Conservation (phyloP, 1,140 invertebrate species). For the Apis dorsata region DNA sequence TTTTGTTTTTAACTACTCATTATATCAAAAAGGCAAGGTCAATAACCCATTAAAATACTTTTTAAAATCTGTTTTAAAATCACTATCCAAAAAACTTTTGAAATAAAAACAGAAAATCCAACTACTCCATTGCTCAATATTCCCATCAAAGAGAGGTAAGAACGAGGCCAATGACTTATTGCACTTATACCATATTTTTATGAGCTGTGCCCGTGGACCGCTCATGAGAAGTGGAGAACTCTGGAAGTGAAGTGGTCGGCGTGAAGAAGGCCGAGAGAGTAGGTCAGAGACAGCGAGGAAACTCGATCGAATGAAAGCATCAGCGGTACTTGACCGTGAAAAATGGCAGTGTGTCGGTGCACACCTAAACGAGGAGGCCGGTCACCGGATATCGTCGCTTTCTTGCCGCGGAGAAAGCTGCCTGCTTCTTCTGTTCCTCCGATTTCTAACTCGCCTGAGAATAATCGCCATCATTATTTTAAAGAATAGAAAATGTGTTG, state of each 20-base stretch:
- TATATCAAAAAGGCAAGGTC: neutral
- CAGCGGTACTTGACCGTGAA: conserved; percentile 79
- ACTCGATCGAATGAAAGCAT: conserved; percentile 78
- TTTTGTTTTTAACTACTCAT: neutral
- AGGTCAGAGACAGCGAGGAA: conserved; percentile 74
- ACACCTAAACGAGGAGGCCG: conserved; percentile 36
- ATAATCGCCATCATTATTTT: neutral
- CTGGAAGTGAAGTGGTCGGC: conserved; percentile 42
- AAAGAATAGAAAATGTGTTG: neutral
- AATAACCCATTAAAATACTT: no score
- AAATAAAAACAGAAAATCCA: no score
- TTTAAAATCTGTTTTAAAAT: no score
- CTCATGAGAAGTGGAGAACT: conserved; percentile 30
- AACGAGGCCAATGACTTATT: no score
- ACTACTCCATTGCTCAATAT: no score
- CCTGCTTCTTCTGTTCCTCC: neutral
- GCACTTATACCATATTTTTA: no score
- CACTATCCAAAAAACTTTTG: no score
- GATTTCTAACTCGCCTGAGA: neutral
- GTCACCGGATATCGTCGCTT: conserved; percentile 28
- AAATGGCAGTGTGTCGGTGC: conserved; percentile 68
- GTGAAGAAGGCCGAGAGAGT: conserved; percentile 61
- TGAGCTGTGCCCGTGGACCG: conserved; percentile 25
- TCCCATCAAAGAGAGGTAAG: no score
- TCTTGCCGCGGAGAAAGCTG: conserved; percentile 54